A percentile compares a stretch with the other conserved stretches of the same genome.
Conservation (phyloP, 2,113 vertebrate species). For the Scartelaos histophorus region DNA sequence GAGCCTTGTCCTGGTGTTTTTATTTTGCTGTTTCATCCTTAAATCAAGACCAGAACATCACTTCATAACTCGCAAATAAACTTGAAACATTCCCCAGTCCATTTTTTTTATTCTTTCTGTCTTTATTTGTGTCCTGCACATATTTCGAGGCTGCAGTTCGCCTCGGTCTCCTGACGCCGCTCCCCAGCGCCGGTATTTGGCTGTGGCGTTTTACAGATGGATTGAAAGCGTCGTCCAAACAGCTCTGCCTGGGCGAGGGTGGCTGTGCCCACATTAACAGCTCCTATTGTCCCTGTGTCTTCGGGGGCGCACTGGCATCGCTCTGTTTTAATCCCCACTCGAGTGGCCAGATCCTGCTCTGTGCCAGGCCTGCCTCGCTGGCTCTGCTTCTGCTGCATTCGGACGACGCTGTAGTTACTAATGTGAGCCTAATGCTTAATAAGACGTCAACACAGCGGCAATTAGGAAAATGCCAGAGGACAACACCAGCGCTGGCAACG, state of each 20-base stretch:
- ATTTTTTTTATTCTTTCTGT: too few relatives aligned
- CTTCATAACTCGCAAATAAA: too few relatives aligned
- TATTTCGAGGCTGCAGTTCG: neutral
- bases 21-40: too few relatives aligned
- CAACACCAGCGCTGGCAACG: neutral
- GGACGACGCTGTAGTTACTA: constrained; percentile 16
- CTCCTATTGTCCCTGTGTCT: constrained; percentile 43
- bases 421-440: constrained; percentile 15
- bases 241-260: constrained; percentile 18
- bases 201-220: constrained; percentile 1
- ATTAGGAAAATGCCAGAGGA: constrained; percentile 29
- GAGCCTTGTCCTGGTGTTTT: too few relatives aligned
- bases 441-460: constrained; percentile 18
- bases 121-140: too few relatives aligned
- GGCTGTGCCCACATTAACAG: constrained; percentile 51
- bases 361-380: constrained; percentile 34
- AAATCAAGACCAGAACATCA: too few relatives aligned
- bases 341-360: constrained; percentile 32
- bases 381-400: constrained; percentile 34
- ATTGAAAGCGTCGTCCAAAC: constrained; percentile 30
- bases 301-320: constrained; percentile 53
- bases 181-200: neutral
- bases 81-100: too few relatives aligned
- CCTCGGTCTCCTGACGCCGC: neutral
- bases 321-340: constrained; percentile 48